Base-by-base conservation (phyloP, 2,888 invertebrate genomes). In the Acronicta alni region DNA sequence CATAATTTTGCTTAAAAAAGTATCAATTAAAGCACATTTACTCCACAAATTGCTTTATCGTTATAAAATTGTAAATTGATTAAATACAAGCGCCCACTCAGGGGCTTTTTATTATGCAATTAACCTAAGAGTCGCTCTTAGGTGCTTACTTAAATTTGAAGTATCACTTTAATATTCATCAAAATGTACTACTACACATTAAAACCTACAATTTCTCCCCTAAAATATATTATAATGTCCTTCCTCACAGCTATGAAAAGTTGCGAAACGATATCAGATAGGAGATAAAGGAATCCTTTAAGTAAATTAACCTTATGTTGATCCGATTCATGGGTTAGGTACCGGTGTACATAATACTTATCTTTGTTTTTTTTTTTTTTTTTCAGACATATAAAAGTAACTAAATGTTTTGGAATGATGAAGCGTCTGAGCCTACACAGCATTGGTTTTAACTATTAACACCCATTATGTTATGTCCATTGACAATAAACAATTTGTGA, bases 91-190 rank as follows among this genome's bases (percentile, higher is more conserved):
- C 10, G 10, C 10, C 23, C 23, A 23, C 26, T 26, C 0, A 26
- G 9, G 35, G 14, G n/a, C 35, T 35, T n/a, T 35, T 35, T 64
- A 51, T 54, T 14, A 67, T 42, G 55, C 54, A 68, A 64, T 70
- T 64, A 54, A 59, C 51, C 38, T 30, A 30, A 30, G 12, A 30
- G 58, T 39, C 65, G 30, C 30, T 30, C 30, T 30, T 30, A 30
- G 10, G 12, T 58, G 54, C 52, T 10, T 53, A 57, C 63, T 68
- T 59, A 64, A 58, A 64, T 70, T 64, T 70, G 42, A 59, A 70
- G 70, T 55, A 55, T 47, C 70, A 55, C 58, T 69, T 64, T 52
- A 68, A 68, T 55, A 70, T 65, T 68, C 70, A 68, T 70, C 54
- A 59, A 70, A 68, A 64, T 68, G 64, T 58, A 67, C 69, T 57